Base-by-base conservation (phyloP, 2,113 vertebrate species). In the Trochalopteron elliotii region DNA sequence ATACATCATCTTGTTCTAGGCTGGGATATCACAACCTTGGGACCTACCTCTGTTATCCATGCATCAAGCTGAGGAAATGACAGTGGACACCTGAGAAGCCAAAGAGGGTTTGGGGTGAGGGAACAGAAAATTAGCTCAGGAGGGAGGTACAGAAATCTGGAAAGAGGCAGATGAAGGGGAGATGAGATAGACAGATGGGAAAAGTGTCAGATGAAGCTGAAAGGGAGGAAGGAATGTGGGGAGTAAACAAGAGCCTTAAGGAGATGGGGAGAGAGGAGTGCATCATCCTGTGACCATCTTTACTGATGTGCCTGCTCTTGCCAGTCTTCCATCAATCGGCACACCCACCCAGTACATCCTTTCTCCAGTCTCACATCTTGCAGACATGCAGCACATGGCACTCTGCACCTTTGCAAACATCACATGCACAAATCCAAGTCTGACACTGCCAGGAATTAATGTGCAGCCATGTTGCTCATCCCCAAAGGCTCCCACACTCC, bases 361-460 rank as follows among this genome's bases (percentile, higher is more conserved):
- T 74, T 37, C 59, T 74, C 47, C 56, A 59, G 64, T 63, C 39
- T 75, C 64, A 55, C 8, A 1, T 3, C 78, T 45, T 45, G 68
- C 42, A 65, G 45, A 40, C 1, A 0, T 39, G 8, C 14, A 49
- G 53, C 31, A n/a, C 0, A 0, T 15, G 8, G 37, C 45, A 33
- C 65, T 60, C 53, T 45, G 40, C 45, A 52, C 25, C 45, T 57
- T 7, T 83, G 44, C 86, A 82, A 87, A 39, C 27, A 53, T 28
- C 59, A 67, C 42, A 70, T 3, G 35, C 17, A 64, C 44, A 74
- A 70, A 74, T n/a, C 22, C 68, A 56, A 59, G 30, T 14, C 31
- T 64, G 42, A 42, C 7, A 2, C 28, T 6, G 35, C 72, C 83
- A 78, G 60, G n/a, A 75, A 83, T 50, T 33, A 10, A 30, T 10